Conservation (phyloP, 2,113 vertebrate species). For the Talpa occidentalis region DNA sequence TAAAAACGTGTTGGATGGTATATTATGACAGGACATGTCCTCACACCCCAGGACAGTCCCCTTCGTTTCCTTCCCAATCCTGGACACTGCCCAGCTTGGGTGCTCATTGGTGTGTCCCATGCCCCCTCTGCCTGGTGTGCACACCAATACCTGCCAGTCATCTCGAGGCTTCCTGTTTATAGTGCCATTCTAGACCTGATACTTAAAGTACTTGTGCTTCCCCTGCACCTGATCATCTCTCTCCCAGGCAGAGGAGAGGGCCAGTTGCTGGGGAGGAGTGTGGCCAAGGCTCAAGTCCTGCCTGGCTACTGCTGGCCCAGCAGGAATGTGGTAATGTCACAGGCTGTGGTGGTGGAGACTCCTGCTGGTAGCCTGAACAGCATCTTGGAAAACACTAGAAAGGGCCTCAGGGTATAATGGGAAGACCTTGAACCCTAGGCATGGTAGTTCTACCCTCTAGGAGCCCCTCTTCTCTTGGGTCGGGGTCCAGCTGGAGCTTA, state of each 20-base stretch:
- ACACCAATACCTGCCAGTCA: background rate
- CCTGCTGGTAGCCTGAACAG: background rate
- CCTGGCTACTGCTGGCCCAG: background rate
- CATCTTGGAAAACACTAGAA: background rate
- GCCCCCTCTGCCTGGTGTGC: background rate
- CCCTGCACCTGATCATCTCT: background rate
- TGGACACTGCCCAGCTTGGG: too few species aligned
- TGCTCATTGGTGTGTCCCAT: background rate
- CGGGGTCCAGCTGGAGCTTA: background rate
- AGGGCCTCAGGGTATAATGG: background rate
- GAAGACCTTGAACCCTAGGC: background rate
- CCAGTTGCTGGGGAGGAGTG: background rate
- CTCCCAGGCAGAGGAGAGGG: background rate
- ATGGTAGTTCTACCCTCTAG: background rate
- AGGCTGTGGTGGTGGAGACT: background rate
- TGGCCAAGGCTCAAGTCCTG: background rate
- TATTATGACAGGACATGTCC: background rate
- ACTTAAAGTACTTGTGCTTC: background rate
- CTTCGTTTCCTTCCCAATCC: background rate
- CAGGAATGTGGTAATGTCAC: background rate
- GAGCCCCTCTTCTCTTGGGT: background rate
- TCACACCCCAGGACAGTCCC: background rate
- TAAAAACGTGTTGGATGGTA: slow-evolving; percentile 60
- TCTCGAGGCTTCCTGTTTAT: background rate
- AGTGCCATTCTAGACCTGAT: background rate